Evolutionary conservation across 2,797 vertebrate species (phyloP).

Genomic region (Phrynocephalus guinanensis): DNA sequence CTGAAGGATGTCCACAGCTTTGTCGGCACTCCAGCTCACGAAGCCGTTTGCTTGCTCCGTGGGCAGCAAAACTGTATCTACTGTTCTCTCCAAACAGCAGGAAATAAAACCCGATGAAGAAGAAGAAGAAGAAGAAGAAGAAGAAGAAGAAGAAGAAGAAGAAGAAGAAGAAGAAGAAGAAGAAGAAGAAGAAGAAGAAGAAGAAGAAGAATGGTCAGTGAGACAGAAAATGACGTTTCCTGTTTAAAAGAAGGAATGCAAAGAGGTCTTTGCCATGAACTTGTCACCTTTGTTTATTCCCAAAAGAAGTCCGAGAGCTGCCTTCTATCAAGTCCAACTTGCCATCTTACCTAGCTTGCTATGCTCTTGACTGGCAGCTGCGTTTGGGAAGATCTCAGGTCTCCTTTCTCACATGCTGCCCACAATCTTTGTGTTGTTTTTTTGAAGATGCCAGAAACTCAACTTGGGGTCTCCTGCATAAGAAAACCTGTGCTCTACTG

Average conservation of each 20-base stretch:
- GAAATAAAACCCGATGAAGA: conserved; percentile 39
- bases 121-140: conserved; percentile 15
- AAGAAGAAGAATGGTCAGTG: neutral
- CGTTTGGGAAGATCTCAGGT: neutral
- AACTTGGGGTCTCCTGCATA: neutral
- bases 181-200: conserved; percentile 38
- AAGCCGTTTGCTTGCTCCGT: conserved; percentile 55
- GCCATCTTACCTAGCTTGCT: neutral
- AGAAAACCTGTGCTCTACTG: too few relatives aligned
- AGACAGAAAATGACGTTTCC: neutral
- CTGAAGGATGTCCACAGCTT: conserved; percentile 42
- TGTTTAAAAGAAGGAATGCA: neutral
- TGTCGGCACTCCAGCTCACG: conserved; percentile 51
- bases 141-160: conserved; percentile 17
- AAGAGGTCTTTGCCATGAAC: neutral
- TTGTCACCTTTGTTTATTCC: neutral
- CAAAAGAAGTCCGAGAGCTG: neutral
- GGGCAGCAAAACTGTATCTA: conserved; percentile 56
- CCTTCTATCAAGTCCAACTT: neutral
- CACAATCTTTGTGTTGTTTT: neutral
- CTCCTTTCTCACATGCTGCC: neutral
- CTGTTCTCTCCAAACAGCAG: conserved; percentile 43
- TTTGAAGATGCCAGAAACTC: neutral
- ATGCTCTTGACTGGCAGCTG: neutral
- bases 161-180: conserved; percentile 29